Evolutionary conservation across 2,888 invertebrate genomes (phyloP).

Genomic region (Brassicogethes aeneus): DNA sequence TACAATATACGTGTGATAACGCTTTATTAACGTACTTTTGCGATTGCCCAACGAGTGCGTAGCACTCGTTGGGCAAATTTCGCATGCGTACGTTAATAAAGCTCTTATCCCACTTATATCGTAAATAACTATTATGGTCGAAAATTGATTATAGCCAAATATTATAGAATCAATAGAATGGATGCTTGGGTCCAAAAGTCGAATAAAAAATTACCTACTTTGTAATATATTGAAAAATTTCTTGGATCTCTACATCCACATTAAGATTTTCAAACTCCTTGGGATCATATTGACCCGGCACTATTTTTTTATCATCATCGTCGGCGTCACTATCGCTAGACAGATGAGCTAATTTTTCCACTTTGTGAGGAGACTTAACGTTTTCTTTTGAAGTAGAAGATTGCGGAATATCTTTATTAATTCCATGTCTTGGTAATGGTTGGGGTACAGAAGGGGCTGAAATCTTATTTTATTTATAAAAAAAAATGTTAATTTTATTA

Average conservation of each 20-base stretch:
- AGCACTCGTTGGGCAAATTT: no score
- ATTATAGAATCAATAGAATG: no score
- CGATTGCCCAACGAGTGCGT: no score
- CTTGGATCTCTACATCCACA: conserved; percentile 77
- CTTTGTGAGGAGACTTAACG: background rate
- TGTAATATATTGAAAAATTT: conserved; percentile 86
- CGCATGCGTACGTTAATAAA: no score
- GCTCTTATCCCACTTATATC: no score
- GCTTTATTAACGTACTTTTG: no score
- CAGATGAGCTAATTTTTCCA: conserved; percentile 4
- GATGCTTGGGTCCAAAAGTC: no score
- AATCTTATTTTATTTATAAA: no score
- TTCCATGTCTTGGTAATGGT: conserved; percentile 9
- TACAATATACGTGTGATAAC: no score
- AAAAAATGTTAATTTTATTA: background rate
- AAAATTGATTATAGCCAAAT: no score
- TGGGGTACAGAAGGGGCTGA: conserved; percentile 9
- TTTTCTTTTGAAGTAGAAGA: conserved; percentile 1
- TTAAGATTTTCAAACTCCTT: conserved; percentile 74
- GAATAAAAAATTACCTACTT: conserved; percentile 47
- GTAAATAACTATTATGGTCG: no score
- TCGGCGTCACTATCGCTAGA: conserved; percentile 29
- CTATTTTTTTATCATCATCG: conserved; percentile 25
- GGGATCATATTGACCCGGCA: conserved; percentile 64
- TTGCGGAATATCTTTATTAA: background rate